Conservation (phyloP, 2,113 vertebrate species). For the Siniperca chuatsi region DNA sequence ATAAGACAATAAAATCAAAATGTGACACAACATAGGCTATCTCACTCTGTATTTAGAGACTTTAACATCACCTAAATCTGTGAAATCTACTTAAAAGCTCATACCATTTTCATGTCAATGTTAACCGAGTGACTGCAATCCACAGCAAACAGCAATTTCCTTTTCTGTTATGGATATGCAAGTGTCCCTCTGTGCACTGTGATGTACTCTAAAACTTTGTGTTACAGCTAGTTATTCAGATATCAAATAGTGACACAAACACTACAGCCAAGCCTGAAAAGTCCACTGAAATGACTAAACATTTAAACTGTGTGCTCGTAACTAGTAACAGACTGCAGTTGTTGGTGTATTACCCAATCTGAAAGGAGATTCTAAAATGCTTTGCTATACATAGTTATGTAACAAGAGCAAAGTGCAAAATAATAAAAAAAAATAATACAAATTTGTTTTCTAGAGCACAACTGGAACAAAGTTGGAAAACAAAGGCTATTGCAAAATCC, state of each 20-base stretch:
- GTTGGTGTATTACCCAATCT: conserved; percentile 1
- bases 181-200: conserved; percentile 15
- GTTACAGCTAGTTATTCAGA: background rate
- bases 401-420: conserved; percentile 40
- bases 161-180: background rate
- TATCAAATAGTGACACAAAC: background rate
- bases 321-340: background rate
- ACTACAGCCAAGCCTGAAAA: background rate
- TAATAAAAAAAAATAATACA: background rate
- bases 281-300: background rate
- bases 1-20: background rate
- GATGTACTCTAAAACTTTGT: background rate
- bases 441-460: conserved; percentile 9
- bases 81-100: background rate
- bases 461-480: conserved; percentile 36
- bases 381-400: conserved; percentile 35
- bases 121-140: background rate
- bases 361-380: background rate
- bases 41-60: background rate
- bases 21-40: background rate
- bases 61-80: background rate
- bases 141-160: conserved; percentile 16
- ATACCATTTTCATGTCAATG: background rate
- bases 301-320: background rate
- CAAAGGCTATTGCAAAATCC: conserved; percentile 35